phyloP scores from a whole-genome alignment of 2,113 vertebrate species.

The Anas platyrhynchos region DNA sequence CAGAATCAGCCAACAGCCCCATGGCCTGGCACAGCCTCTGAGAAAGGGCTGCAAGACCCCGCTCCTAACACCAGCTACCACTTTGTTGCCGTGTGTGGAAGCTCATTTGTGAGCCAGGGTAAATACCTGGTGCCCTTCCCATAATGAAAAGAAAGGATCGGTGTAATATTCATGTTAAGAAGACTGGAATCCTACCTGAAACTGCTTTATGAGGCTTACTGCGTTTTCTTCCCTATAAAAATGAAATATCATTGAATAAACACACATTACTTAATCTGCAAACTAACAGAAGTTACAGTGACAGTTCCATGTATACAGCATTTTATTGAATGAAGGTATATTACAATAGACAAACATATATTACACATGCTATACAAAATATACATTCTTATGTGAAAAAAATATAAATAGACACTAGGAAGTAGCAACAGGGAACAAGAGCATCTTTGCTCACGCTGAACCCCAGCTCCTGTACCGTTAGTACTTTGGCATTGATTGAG shows the following conservation, averaged over 20 bases:
- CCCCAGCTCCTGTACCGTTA: neutral
- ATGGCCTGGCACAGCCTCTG: too few relatives aligned
- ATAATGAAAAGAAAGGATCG: too few relatives aligned
- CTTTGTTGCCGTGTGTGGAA: neutral
- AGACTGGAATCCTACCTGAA: neutral
- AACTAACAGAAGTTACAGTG: neutral
- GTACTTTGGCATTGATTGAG: slow-evolving; percentile 21
- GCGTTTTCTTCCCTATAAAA: neutral
- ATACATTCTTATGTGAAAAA: slow-evolving; percentile 79
- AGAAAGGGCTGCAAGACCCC: neutral
- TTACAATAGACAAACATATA: slow-evolving; percentile 75
- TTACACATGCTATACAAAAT: slow-evolving; percentile 83
- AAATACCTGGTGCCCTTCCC: neutral
- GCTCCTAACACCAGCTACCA: neutral
- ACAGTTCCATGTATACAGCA: neutral
- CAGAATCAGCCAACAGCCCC: neutral
- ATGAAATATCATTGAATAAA: neutral
- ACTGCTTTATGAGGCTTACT: neutral
- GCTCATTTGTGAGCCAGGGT: neutral
- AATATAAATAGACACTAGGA: slow-evolving; percentile 76
- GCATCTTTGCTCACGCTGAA: neutral
- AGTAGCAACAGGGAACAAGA: slow-evolving; percentile 37
- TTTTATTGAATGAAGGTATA: slow-evolving; percentile 76
- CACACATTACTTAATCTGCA: neutral
- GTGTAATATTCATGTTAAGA: too few relatives aligned